phyloP scores from a whole-genome alignment of 2,113 vertebrate genomes.

The Podarcis raffonei region DNA sequence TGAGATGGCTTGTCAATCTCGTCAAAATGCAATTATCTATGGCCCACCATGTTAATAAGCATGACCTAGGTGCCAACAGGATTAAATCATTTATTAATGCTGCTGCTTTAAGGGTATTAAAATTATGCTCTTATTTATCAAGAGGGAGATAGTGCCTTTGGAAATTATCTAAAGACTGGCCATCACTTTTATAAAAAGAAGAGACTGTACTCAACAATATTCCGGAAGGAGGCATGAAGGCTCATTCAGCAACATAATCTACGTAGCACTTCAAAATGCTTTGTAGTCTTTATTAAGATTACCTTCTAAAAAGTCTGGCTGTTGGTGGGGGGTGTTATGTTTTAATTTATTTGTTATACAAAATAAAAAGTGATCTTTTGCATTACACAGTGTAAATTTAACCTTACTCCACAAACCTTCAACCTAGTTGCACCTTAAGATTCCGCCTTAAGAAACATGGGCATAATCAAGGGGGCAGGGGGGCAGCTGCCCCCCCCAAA shows the following conservation, averaged over 20 bases:
- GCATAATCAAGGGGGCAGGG: no score
- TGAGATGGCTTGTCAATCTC: conserved; percentile 30
- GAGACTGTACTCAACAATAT: neutral
- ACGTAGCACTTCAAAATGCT: neutral
- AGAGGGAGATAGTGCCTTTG: conserved; percentile 22
- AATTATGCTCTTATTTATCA: conserved; percentile 34
- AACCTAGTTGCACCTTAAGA: neutral
- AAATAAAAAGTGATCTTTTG: neutral
- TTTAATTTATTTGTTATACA: neutral
- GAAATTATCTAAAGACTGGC: conserved; percentile 28
- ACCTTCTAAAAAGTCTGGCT: neutral
- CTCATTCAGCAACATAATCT: neutral
- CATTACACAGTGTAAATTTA: neutral
- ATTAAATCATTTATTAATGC: conserved; percentile 63
- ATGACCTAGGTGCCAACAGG: conserved; percentile 41
- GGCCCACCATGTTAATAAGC: conserved; percentile 59
- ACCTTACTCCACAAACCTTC: neutral
- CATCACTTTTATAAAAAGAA: neutral
- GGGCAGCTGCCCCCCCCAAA: neutral
- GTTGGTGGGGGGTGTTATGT: neutral
- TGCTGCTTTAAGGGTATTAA: conserved; percentile 47
- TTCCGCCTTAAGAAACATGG: no score
- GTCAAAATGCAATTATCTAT: conserved; percentile 43
- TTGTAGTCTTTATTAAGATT: neutral
- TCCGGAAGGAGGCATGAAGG: no score